Evolutionary conservation across 2,113 vertebrate species (phyloP), one percentile per base, ranked within the genome.

Genomic region (Lasiurus cinereus): DNA sequence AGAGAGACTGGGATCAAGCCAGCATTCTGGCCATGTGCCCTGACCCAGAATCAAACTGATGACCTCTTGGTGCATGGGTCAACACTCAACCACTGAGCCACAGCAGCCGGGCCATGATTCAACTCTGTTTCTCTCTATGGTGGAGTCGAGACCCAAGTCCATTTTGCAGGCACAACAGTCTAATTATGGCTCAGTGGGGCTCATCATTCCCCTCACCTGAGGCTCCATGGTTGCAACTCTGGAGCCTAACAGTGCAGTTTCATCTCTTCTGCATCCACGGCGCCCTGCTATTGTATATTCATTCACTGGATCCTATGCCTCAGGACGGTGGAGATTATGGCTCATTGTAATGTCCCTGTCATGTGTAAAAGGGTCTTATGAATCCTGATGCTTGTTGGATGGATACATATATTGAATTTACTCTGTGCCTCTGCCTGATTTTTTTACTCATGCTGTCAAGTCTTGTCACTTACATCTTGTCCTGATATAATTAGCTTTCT

Each of bases 401-500:
- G 18, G 43, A 62, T 77, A 73, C 22, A 19, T 5, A 82, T 18
- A 64, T 50, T 52, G n/a, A 56, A n/a, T 64, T n/a, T 76, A 56
- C 18, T 93, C 52, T 82, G 84, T 93, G 11, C 36, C 36, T 59
- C 33, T 77, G 29, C 54, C n/a, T 76, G 52, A 43, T 43, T 36
- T 88, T 91, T 88, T 94, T 31, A 59, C 14, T 70, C 13, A 24
- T 24, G 4, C 11, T 80, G 4, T 67, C 21, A 74, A 92, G 50
- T 88, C 56, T 10, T 59, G 11, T 19, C 46, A 62, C 16, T 8
- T 72, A 24, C 15, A 54, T 73, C 78, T 93, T 77, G 31, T 78
- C 77, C 46, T 67, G 56, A 88, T 50, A 27, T 19, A 94, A 85
- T 88, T 72, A 85, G 31, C 33, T 77, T 91, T 94, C 82, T 77